phyloP scores from a whole-genome alignment of 2,113 vertebrate genomes.

The Crypturellus undulatus region DNA sequence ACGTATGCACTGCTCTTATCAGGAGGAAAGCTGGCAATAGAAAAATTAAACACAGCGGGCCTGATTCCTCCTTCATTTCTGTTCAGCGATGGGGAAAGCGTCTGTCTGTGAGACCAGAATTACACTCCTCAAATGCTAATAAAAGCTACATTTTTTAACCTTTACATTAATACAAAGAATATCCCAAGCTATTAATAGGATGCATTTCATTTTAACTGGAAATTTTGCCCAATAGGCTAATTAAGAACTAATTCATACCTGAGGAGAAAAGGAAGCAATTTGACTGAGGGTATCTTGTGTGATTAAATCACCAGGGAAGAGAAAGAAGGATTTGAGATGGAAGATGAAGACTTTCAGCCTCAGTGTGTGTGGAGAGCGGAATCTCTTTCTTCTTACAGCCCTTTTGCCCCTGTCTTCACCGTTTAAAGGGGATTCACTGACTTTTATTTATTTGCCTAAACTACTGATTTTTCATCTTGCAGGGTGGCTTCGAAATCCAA shows the following conservation, averaged over 20 bases:
- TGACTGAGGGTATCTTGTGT: slow-evolving; percentile 59
- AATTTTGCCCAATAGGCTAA: slow-evolving; percentile 46
- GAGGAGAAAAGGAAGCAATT: slow-evolving; percentile 46
- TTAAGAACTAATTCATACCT: slow-evolving; percentile 48
- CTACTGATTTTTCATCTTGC: slow-evolving; percentile 33
- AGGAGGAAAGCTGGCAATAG: slow-evolving; percentile 15
- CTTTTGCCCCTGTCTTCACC: slow-evolving; percentile 14
- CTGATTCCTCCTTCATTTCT: slow-evolving; percentile 10
- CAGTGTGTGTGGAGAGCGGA: neutral
- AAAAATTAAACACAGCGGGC: slow-evolving; percentile 8
- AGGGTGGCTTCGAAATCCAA: slow-evolving; percentile 66
- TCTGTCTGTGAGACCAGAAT: slow-evolving; percentile 12
- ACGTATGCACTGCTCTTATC: neutral
- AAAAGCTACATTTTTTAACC: slow-evolving; percentile 43
- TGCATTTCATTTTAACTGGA: slow-evolving; percentile 13
- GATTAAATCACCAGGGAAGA: slow-evolving; percentile 71
- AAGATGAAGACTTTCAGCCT: neutral
- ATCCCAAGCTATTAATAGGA: slow-evolving; percentile 53
- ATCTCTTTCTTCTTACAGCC: neutral
- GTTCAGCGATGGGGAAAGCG: slow-evolving; percentile 30
- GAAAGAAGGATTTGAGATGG: neutral
- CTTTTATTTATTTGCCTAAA: slow-evolving; percentile 63
- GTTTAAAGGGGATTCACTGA: slow-evolving; percentile 47
- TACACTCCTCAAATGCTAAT: neutral
- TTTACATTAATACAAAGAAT: slow-evolving; percentile 58